Evolutionary conservation across 2,797 vertebrate genomes (phyloP), one percentile per base, ranked within the genome.

Genomic region (Amblyraja radiata): DNA sequence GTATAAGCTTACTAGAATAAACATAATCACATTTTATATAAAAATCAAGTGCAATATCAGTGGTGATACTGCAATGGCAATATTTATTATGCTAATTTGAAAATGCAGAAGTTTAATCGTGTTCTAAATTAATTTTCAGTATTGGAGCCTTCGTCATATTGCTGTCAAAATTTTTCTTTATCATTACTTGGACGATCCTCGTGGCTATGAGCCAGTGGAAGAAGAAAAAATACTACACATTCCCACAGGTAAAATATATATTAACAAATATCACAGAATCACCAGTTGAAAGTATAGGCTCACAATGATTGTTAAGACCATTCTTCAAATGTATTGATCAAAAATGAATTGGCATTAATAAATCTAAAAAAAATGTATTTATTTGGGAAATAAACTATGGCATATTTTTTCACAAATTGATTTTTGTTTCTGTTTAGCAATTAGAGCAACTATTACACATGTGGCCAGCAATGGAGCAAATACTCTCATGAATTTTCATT

Each of bases 131-230:
- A 73, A 68, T 93, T 93, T 79, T 39, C 93, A 97, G 96, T 93
- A 46, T 88, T 36, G 96, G 96, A 77, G 96, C 96, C 21, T 97
- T 96, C 95, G 94, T 96, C 77, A 95, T 96, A 4, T 94, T 97
- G 13, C 81, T 96, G 78, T 93, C 96, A 13, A 97, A 96, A 94
- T 95, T 96, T 94, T 93, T 96, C 90, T 96, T 97, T 93, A 97
- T 96, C 7, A 28, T 97, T 68, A 94, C 95, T 93, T 97, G 96
- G 96, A 97, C 96, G 0, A 95, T 94, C 0, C 95, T 96, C 0
- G 54, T 92, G 90, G 58, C 39, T 14, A 11, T 92, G 28, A 16
- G 58, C 74, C 39, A 58, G 6, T 92, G 90, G 90, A 39, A 76
- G 21, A 13, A 58, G 71, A 92, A 14, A 54, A 16, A 58, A 23